These are phyloP conservation scores for Pollachius pollachius DNA, from an alignment of 2,113 vertebrate species.

Conservation along the genomic window DNA sequence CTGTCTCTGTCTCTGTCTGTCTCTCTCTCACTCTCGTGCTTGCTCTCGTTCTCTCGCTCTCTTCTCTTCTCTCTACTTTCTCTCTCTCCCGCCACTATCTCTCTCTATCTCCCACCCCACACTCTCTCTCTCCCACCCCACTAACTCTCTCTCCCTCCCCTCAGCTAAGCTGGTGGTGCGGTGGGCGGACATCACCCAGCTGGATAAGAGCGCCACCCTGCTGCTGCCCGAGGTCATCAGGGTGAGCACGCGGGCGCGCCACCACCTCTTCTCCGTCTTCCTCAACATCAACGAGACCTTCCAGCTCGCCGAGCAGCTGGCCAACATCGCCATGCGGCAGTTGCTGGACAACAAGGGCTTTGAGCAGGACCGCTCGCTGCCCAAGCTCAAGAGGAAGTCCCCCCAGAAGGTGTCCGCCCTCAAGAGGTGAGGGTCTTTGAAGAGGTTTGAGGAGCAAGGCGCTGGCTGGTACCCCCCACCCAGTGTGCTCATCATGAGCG, in stretches of 20 bases:
- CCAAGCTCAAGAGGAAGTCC: slow-evolving; percentile 95
- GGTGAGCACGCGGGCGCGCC: slow-evolving; percentile 88
- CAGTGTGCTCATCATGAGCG: too few relatives aligned
- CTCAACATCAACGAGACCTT: slow-evolving; percentile 97
- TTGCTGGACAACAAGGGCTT: slow-evolving; percentile 96
- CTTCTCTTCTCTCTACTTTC: too few relatives aligned
- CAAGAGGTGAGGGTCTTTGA: slow-evolving; percentile 78
- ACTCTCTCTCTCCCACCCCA: neutral
- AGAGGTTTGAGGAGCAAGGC: neutral
- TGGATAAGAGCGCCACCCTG: slow-evolving; percentile 91
- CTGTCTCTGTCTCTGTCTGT: too few relatives aligned
- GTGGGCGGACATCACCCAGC: slow-evolving; percentile 96
- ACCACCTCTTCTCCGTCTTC: slow-evolving; percentile 95
- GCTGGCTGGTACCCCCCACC: too few relatives aligned
- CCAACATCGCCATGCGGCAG: slow-evolving; percentile 97
- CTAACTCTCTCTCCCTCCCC: slow-evolving; percentile 6
- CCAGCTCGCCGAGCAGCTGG: slow-evolving; percentile 95
- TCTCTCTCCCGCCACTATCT: too few relatives aligned
- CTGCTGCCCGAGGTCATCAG: slow-evolving; percentile 92
- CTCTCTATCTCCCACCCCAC: too few relatives aligned
- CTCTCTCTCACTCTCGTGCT: too few relatives aligned
- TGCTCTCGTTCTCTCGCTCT: too few relatives aligned
- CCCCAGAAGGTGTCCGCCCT: slow-evolving; percentile 94
- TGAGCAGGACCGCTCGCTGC: slow-evolving; percentile 92
- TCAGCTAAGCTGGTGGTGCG: slow-evolving; percentile 93